Evolutionary conservation across 2,113 vertebrate species (phyloP).

Genomic region (Oncorhynchus tshawytscha): DNA sequence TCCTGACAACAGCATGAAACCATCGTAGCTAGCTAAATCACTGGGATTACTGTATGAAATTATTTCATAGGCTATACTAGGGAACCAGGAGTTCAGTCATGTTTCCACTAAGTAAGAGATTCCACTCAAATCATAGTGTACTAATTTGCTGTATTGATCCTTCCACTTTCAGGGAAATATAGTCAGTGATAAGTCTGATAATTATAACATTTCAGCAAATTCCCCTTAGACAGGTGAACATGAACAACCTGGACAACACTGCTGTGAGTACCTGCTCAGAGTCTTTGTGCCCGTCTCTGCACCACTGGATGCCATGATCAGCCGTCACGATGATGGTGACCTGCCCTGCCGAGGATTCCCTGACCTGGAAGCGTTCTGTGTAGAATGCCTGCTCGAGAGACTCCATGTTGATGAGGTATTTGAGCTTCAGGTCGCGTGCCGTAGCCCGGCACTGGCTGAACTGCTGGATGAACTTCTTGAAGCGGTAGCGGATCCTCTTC

Average conservation of each 20-base stretch:
- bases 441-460: slow-evolving; percentile 92
- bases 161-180: too few species aligned
- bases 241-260: background rate
- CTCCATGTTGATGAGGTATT: slow-evolving; percentile 97
- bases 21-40: too few species aligned
- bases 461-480: slow-evolving; percentile 94
- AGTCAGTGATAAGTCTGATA: too few species aligned
- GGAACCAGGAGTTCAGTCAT: too few species aligned
- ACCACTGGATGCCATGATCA: slow-evolving; percentile 90
- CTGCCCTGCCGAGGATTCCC: slow-evolving; percentile 78
- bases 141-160: too few species aligned
- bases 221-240: too few species aligned
- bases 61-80: too few species aligned
- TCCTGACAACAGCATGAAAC: too few species aligned
- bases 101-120: too few species aligned
- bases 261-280: slow-evolving; percentile 63
- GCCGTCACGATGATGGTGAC: slow-evolving; percentile 87
- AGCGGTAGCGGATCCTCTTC: slow-evolving; percentile 94
- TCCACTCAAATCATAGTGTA: too few species aligned
- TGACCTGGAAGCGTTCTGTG: slow-evolving; percentile 92
- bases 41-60: too few species aligned
- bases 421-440: slow-evolving; percentile 91
- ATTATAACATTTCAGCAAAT: too few species aligned
- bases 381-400: slow-evolving; percentile 89
- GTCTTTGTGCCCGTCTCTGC: slow-evolving; percentile 80